Percentiles rank a stretch among this genome's conserved stretches.
Conservation (phyloP, 2,113 vertebrate genomes). For the Myiozetetes cayanensis region DNA sequence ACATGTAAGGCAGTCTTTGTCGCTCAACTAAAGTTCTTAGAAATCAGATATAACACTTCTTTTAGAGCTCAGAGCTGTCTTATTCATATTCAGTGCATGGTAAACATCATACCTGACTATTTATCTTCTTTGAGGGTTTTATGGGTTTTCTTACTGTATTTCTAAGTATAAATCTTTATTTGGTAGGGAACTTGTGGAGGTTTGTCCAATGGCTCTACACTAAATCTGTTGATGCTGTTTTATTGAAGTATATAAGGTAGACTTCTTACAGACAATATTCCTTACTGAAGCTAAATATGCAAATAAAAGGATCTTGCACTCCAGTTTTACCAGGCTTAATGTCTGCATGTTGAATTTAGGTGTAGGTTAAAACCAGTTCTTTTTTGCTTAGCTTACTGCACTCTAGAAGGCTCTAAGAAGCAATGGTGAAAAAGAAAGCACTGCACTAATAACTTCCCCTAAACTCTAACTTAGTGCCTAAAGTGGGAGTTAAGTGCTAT, state of each 20-base stretch:
- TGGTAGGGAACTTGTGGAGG: background rate
- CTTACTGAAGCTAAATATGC: background rate
- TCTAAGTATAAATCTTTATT: background rate
- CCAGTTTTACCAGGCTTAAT: background rate
- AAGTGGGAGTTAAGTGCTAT: background rate
- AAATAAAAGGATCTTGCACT: background rate
- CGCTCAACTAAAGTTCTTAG: background rate
- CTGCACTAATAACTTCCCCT: background rate
- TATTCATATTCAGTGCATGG: background rate
- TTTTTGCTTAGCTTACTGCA: background rate
- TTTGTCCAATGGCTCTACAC: background rate
- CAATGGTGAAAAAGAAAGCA: background rate
- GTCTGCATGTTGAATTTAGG: background rate
- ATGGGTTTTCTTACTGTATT: background rate
- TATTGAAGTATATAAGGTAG: background rate
- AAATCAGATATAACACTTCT: background rate
- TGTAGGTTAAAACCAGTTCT: background rate
- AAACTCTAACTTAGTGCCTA: background rate
- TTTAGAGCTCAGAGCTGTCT: background rate
- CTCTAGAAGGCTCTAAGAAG: background rate
- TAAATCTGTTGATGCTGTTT: background rate
- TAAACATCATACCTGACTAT: background rate
- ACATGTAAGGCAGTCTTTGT: background rate
- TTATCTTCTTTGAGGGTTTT: background rate
- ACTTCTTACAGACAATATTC: background rate